phyloP scores from a whole-genome alignment of 2,113 vertebrate species.

The Motacilla alba region DNA sequence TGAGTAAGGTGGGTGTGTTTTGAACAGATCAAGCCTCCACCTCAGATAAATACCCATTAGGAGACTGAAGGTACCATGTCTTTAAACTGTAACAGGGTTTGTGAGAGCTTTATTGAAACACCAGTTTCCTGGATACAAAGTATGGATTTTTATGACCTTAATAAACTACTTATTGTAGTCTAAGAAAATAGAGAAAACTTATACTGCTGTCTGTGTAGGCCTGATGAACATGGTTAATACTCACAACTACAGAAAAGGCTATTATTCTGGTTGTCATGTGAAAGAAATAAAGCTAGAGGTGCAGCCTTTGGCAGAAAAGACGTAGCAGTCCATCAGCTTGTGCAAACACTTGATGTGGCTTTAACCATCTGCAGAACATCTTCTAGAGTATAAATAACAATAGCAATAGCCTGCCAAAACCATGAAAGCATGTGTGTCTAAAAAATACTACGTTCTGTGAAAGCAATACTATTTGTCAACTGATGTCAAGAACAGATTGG shows the following conservation, averaged over 20 bases:
- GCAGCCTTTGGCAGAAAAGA: neutral
- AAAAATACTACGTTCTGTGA: neutral
- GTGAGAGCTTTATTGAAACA: neutral
- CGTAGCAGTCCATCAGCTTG: neutral
- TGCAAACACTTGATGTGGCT: neutral
- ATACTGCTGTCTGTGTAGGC: neutral
- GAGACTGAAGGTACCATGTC: neutral
- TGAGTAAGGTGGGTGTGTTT: neutral
- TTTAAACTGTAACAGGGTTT: neutral
- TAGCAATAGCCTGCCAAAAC: neutral
- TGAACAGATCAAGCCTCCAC: neutral
- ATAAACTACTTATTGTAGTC: neutral
- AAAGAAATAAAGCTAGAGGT: neutral
- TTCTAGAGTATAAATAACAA: conserved; percentile 41
- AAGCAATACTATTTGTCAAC: conserved; percentile 25
- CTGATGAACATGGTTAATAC: neutral
- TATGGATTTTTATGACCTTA: neutral
- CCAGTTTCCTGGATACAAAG: neutral
- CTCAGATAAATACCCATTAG: neutral
- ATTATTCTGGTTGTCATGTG: neutral
- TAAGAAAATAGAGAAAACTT: neutral
- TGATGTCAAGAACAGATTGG: conserved; percentile 23
- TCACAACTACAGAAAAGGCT: neutral
- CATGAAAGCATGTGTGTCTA: conserved; percentile 4
- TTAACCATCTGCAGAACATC: conserved; percentile 30